Evolutionary conservation across 2,888 invertebrate species (phyloP).

Genomic region (Mythimna impura): DNA sequence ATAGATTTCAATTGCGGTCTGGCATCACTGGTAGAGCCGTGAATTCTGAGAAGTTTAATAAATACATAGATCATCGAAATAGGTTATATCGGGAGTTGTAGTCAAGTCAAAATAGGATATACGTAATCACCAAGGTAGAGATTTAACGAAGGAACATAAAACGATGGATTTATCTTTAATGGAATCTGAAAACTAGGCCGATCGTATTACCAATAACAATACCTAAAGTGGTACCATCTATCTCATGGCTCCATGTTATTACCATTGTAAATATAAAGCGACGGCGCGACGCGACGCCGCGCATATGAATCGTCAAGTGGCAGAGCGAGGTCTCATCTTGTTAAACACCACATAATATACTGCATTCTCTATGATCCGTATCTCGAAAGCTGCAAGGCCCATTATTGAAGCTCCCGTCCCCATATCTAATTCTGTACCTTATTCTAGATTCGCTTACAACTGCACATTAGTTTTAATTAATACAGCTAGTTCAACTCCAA

Average conservation of each 20-base stretch:
- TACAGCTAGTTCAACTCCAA: constrained; percentile 75
- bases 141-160: constrained; percentile 1
- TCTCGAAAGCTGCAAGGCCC: constrained; percentile 21
- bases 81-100: constrained; percentile 1
- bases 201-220: constrained; percentile 42
- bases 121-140: background rate
- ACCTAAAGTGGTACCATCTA: constrained; percentile 56
- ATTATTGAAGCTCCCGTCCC: constrained; percentile 28
- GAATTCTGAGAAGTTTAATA: background rate
- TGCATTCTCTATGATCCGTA: constrained; percentile 42
- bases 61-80: background rate
- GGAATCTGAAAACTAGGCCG: constrained; percentile 37
- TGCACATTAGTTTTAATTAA: constrained; percentile 76
- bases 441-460: constrained; percentile 70
- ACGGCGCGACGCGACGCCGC: constrained; percentile 63
- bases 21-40: background rate
- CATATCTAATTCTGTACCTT: constrained; percentile 40
- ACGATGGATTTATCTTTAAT: constrained; percentile 10
- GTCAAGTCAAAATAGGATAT: constrained; percentile 2
- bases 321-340: constrained; percentile 63
- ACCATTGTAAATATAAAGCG: constrained; percentile 72
- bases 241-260: constrained; percentile 65
- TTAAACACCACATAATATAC: constrained; percentile 33
- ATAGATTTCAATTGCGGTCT: constrained; percentile 8
- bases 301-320: constrained; percentile 74